Base-by-base conservation (phyloP, 2,888 invertebrate species). In the Dione juno region DNA sequence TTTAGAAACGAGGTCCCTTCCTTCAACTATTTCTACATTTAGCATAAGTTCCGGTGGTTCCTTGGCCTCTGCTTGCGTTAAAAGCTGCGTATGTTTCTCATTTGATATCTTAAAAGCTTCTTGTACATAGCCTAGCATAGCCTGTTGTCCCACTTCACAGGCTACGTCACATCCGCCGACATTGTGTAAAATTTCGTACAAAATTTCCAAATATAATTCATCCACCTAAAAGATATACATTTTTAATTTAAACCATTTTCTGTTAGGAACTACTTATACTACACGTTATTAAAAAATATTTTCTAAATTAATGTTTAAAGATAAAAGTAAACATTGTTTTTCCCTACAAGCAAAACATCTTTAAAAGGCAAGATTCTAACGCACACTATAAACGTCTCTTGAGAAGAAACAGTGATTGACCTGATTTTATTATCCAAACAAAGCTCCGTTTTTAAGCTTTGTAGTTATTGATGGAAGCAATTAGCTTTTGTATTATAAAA, bases 21-120 rank as follows among this genome's bases (percentile, higher is more conserved):
- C 97, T 89, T 97, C 97, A 66, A 97, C 95, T 7, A 98, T 95
- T 89, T 97, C 97, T 11, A 98, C 96, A 84, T 97, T 97, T 54
- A 98, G 89, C 88, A 97, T 95, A 79, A 97, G 93, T 80, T 97
- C 96, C 0, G 97, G 97, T 1, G 97, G 96, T 93, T 97, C 96
- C 86, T 97, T 97, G 14, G 95, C 95, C 81, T 95, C 95, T 0
- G 97, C 97, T 73, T 94, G 93, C 61, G 95, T 95, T 73, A 96
- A 87, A 37, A 97, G 93, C 81, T 95, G 94, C 61, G 94, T 94
- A 84, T 98, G 97, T 75, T 95, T 96, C 37, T 96, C 95, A 80
- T 95, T 96, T 66, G 96, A 94, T 79, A 97, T 95, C 88, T 96
- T 96, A 82, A 93, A 93, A 11, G 97, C 97, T 84, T 97, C 96